phyloP scores from a whole-genome alignment of 2,113 vertebrate species.

The Progne subis region DNA sequence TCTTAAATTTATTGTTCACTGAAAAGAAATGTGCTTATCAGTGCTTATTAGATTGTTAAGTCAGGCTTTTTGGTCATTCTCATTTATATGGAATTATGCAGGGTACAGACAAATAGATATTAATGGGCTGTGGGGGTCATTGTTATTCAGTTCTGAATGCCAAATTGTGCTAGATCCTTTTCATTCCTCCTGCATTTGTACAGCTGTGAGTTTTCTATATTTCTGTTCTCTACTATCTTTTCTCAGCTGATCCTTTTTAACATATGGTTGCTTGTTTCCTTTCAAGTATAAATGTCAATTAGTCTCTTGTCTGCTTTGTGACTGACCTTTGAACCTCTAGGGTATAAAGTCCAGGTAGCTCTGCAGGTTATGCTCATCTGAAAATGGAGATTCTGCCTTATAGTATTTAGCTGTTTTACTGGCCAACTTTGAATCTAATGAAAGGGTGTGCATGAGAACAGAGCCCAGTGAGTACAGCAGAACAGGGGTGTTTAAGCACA shows the following conservation, averaged over 20 bases:
- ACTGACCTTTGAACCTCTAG: not conserved
- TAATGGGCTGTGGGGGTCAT: not conserved
- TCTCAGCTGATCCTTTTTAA: not conserved
- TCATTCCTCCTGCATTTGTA: not conserved
- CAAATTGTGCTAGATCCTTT: not conserved
- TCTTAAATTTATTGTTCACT: not conserved
- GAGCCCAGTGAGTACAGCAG: not conserved
- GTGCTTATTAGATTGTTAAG: not conserved
- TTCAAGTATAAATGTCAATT: conserved; percentile 36
- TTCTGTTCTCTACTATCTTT: not conserved
- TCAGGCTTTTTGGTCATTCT: not conserved
- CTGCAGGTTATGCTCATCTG: not conserved
- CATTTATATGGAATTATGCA: not conserved
- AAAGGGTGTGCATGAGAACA: not conserved
- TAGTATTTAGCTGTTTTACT: not conserved
- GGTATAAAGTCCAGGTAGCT: not conserved
- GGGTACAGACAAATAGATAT: not conserved
- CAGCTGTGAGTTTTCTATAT: not conserved
- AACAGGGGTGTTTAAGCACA: not conserved
- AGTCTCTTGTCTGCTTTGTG: not conserved
- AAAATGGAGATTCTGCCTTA: not conserved
- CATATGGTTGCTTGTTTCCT: not conserved
- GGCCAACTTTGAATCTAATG: not conserved
- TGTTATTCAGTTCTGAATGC: not conserved
- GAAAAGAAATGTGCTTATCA: not conserved